A percentile compares a stretch with the other conserved stretches of the same genome.
phyloP scores from a whole-genome alignment of 2,113 vertebrate species.

The Anolis carolinensis region DNA sequence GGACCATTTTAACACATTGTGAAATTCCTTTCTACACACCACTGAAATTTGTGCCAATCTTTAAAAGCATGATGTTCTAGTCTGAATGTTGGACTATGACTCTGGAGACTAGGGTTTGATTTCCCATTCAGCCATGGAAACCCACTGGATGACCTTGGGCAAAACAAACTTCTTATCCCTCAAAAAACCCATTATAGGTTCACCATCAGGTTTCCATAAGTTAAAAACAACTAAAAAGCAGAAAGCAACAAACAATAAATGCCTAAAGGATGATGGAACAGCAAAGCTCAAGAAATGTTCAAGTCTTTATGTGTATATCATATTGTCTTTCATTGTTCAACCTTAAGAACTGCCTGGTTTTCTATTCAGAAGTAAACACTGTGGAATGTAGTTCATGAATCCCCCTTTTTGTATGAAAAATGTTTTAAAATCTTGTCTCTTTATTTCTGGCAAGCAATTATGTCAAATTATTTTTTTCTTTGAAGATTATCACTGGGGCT shows the following conservation, averaged over 20 bases:
- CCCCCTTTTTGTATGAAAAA: slow-evolving; percentile 7
- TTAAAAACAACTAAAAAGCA: no score
- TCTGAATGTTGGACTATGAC: no score
- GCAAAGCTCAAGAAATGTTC: slow-evolving; percentile 16
- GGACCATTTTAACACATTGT: neutral
- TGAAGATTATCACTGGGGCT: neutral
- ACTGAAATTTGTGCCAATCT: no score
- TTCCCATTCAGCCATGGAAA: no score
- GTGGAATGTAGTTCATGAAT: slow-evolving; percentile 15
- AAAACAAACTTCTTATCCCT: no score
- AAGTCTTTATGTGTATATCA: slow-evolving; percentile 8
- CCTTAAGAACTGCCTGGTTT: slow-evolving; percentile 14
- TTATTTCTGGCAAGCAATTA: slow-evolving; percentile 33
- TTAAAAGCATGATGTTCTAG: no score
- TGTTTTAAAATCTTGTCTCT: neutral
- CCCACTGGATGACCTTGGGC: no score
- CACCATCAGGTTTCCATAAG: no score
- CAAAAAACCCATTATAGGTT: no score
- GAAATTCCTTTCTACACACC: no score
- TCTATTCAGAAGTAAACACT: neutral
- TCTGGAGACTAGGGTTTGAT: no score
- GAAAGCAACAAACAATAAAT: neutral
- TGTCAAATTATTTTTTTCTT: slow-evolving; percentile 12
- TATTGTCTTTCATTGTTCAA: neutral
- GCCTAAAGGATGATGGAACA: slow-evolving; percentile 3